Evolutionary conservation across 2,797 vertebrate genomes (phyloP), one percentile per base, ranked within the genome.

Genomic region (Pyrocephalus nanus): DNA sequence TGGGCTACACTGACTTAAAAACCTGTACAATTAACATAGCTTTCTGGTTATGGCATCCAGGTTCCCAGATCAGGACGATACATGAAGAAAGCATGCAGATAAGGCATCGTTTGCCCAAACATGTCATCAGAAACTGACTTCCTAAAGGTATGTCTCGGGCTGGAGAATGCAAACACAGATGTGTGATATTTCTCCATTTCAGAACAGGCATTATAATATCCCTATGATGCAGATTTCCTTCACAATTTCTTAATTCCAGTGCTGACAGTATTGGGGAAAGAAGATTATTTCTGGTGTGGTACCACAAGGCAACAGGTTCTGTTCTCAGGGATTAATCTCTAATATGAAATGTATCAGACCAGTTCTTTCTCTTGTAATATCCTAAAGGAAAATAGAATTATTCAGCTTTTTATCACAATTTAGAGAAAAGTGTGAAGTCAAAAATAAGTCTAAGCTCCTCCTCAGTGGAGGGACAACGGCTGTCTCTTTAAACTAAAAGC

Each of bases 21-120:
- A n/a, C 43, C 50, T 4, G 25, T 30, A 32, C 69, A 90, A 84
- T 93, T 91, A 95, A 93, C 85, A 93, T 78, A 93, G 47, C 83
- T 95, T 86, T 94, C 79, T 95, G 79, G 23, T 95, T 92, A 86
- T 72, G 85, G 75, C 70, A 91, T 84, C 72, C 65, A 58, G 23
- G 36, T 93, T 92, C 72, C 81, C 82, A 50, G 42, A 61, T 74
- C 73, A 57, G 76, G 78, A 91, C 55, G 91, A 66, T 88, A 73
- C 73, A 72, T 36, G 54, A 78, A 76, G 80, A 86, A 91, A 83
- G 4, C 66, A 45, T 21, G 66, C 75, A 93, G 91, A 88, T 93
- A 89, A 96, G 51, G 75, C 82, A 75, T 70, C 4, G 0, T 83
- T 83, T 95, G 91, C 92, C 87, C 75, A 62, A 93, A 92, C 91